Evolutionary conservation across 2,797 vertebrate species (phyloP).

Genomic region (Chelon labrosus): DNA sequence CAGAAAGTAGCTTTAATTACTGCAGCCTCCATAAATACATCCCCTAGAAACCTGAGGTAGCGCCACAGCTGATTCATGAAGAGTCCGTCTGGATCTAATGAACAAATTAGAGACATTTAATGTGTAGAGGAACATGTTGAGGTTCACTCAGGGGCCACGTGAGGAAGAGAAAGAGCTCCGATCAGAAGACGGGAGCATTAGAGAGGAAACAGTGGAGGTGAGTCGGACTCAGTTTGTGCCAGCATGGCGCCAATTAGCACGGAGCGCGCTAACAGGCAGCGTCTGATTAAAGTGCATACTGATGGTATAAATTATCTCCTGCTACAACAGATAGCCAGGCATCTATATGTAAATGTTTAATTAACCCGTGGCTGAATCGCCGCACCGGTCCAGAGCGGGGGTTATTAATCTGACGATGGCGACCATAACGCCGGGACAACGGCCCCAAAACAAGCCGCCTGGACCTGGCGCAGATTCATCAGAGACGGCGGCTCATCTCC

Average conservation of each 20-base stretch:
- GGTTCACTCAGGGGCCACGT: conserved; percentile 63
- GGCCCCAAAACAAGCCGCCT: conserved; percentile 54
- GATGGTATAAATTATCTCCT: conserved; percentile 86
- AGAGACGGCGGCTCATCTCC: conserved; percentile 63
- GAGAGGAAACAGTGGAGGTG: conserved; percentile 32
- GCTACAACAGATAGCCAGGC: conserved; percentile 88
- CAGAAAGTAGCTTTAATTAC: conserved; percentile 28
- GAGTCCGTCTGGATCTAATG: conserved; percentile 57
- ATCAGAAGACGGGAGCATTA: conserved; percentile 38
- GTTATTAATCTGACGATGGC: conserved; percentile 86
- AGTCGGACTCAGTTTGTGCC: conserved; percentile 83
- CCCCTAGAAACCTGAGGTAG: not conserved
- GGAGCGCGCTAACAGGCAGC: conserved; percentile 90
- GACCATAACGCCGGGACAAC: conserved; percentile 62
- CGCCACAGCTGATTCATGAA: conserved; percentile 17
- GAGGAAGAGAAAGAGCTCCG: conserved; percentile 31
- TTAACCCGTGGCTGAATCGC: conserved; percentile 94
- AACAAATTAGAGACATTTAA: conserved; percentile 65
- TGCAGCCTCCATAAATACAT: conserved; percentile 26
- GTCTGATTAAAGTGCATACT: conserved; percentile 94
- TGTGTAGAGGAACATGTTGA: conserved; percentile 31
- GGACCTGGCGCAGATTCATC: conserved; percentile 68
- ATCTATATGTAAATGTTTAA: conserved; percentile 99
- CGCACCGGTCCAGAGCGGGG: conserved; percentile 85
- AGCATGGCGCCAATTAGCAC: conserved; percentile 96